phyloP scores from a whole-genome alignment of 2,113 vertebrate species.

The Chascanopsetta lugubris region DNA sequence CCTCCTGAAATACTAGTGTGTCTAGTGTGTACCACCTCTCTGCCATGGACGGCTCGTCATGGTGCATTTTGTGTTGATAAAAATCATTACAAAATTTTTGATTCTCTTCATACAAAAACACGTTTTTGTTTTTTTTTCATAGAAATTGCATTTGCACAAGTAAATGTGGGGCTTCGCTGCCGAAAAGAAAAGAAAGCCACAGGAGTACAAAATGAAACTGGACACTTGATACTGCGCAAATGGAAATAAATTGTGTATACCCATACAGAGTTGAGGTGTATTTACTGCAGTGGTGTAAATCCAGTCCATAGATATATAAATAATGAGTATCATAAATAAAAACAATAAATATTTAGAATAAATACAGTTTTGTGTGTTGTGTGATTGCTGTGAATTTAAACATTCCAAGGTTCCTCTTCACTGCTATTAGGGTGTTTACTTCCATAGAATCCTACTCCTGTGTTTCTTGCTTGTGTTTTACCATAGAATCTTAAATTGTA shows the following conservation, averaged over 20 bases:
- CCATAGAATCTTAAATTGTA: slow-evolving; percentile 21
- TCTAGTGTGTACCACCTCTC: slow-evolving; percentile 36
- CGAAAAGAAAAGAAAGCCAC: slow-evolving; percentile 73
- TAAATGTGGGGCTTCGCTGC: slow-evolving; percentile 89
- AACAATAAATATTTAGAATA: slow-evolving; percentile 80
- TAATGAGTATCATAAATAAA: slow-evolving; percentile 74
- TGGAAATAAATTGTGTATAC: slow-evolving; percentile 26
- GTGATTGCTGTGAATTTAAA: slow-evolving; percentile 73
- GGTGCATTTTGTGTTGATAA: slow-evolving; percentile 92
- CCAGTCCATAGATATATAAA: slow-evolving; percentile 80
- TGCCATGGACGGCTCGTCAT: slow-evolving; percentile 63
- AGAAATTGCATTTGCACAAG: slow-evolving; percentile 99
- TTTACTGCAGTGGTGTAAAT: slow-evolving; percentile 71
- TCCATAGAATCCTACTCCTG: slow-evolving; percentile 26
- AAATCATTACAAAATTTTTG: slow-evolving; percentile 97
- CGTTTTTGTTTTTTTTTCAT: slow-evolving; percentile 83
- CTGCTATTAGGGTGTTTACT: slow-evolving; percentile 40
- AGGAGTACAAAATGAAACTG: slow-evolving; percentile 73
- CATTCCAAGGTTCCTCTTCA: slow-evolving; percentile 39
- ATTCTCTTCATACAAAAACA: slow-evolving; percentile 93
- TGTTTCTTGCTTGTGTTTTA: slow-evolving; percentile 41
- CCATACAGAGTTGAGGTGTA: slow-evolving; percentile 46
- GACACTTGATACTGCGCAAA: slow-evolving; percentile 57
- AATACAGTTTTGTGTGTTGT: slow-evolving; percentile 75
- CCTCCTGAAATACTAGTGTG: slow-evolving; percentile 18